Evolutionary conservation across 2,113 vertebrate species (phyloP).

Genomic region (Columba livia): DNA sequence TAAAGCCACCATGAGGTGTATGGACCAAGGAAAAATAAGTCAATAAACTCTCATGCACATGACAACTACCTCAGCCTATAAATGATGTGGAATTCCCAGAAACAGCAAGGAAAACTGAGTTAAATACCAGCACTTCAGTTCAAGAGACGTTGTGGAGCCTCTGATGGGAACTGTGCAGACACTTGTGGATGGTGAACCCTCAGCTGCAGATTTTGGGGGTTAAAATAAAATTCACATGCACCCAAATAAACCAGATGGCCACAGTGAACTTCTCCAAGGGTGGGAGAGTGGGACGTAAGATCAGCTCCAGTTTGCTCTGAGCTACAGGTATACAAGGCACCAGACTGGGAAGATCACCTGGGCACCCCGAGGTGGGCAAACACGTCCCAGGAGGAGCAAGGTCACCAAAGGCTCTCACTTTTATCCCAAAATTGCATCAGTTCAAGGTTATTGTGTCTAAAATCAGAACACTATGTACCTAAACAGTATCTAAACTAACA

Average conservation of each 20-base stretch:
- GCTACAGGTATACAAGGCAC: not conserved
- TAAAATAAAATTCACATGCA: not conserved
- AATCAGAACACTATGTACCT: not conserved
- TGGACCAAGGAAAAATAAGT: not conserved
- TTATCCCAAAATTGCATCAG: not conserved
- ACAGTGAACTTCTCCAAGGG: rapidly evolving
- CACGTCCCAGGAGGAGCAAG: rapidly evolving
- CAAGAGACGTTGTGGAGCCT: not conserved
- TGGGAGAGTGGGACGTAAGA: not conserved
- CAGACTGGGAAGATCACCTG: not conserved
- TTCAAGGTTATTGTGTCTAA: not conserved
- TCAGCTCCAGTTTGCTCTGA: not conserved
- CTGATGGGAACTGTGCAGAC: not conserved
- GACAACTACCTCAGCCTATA: not conserved
- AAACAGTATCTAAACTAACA: not conserved
- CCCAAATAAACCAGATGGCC: not conserved
- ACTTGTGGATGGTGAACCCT: not conserved
- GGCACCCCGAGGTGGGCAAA: rapidly evolving
- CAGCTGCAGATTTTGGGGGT: rapidly evolving
- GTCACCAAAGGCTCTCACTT: not conserved
- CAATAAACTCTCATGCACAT: not conserved
- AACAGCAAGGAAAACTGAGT: not conserved
- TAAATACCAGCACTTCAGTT: not conserved
- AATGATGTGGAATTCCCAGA: not conserved
- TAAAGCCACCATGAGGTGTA: not conserved